These are phyloP conservation scores for Macaria liturata DNA, from an alignment of 2,888 invertebrate genomes.

Conservation along the genomic window DNA sequence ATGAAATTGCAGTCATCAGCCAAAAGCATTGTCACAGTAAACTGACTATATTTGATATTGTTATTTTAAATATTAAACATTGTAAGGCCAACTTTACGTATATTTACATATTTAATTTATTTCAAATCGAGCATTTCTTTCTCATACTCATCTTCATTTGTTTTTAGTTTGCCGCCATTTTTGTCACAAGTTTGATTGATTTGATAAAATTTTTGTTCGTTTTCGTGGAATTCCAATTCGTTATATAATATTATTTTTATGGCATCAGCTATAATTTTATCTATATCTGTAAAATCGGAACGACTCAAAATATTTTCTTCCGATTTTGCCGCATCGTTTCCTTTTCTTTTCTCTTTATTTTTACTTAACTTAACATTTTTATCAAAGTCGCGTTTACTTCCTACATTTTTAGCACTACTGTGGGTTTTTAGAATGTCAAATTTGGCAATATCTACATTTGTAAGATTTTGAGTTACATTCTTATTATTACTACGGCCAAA, in stretches of 20 bases:
- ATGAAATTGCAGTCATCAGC: too few species aligned
- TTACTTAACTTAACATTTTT: not conserved
- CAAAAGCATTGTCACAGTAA: too few species aligned
- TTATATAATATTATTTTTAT: constrained; percentile 38
- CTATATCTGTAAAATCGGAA: constrained; percentile 34
- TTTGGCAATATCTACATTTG: constrained; percentile 11
- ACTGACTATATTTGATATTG: too few species aligned
- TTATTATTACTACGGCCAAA: not conserved
- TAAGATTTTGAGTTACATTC: not conserved
- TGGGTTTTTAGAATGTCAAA: constrained; percentile 1
- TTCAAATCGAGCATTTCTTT: constrained; percentile 4
- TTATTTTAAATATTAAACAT: not conserved
- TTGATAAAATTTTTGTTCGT: constrained; percentile 12
- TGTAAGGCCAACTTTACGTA: constrained; percentile 35
- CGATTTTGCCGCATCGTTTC: not conserved
- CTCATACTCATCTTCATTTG: not conserved
- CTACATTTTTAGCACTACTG: not conserved
- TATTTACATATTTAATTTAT: constrained; percentile 10
- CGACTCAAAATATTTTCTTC: constrained; percentile 13
- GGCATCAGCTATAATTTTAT: constrained; percentile 40
- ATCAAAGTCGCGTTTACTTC: not conserved
- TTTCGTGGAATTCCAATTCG: constrained; percentile 25
- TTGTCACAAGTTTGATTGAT: constrained; percentile 1
- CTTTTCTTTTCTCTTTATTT: not conserved
- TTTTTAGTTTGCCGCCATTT: not conserved